phyloP scores from a whole-genome alignment of 2,888 invertebrate genomes.

The Cremastobaeus sp. region DNA sequence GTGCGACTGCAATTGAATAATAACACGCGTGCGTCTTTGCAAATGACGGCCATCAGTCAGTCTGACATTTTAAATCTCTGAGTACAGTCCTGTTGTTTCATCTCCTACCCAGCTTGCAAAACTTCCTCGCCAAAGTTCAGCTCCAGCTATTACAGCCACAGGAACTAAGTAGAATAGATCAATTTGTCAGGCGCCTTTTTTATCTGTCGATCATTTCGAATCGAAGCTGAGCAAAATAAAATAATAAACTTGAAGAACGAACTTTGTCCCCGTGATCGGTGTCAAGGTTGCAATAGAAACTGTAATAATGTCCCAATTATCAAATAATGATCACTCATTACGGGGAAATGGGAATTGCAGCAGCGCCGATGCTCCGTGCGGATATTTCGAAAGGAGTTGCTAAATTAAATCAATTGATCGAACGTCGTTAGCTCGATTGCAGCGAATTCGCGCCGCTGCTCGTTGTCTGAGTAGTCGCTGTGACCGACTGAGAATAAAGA shows the following conservation, averaged over 20 bases:
- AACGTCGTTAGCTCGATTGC: conserved; percentile 19
- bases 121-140: no score
- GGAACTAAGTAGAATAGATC: no score
- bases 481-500: neutral
- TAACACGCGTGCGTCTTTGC: neutral
- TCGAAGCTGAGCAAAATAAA: neutral
- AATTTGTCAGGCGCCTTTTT: neutral
- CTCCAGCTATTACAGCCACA: no score
- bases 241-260: neutral
- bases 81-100: no score
- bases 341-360: conserved; percentile 3
- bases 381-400: conserved; percentile 22
- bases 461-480: neutral
- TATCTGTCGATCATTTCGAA: neutral
- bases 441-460: no score
- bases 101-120: no score
- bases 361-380: neutral
- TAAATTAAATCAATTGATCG: conserved; percentile 29
- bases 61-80: no score
- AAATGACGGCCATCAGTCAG: neutral
- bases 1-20: conserved; percentile 20
- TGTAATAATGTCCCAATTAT: conserved; percentile 36
- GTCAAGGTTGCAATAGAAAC: conserved; percentile 44
- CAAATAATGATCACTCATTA: conserved; percentile 32
- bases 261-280: conserved; percentile 11